These are phyloP conservation scores for Limnothrissa miodon DNA, from an alignment of 2,113 vertebrate genomes.

Conservation along the genomic window DNA sequence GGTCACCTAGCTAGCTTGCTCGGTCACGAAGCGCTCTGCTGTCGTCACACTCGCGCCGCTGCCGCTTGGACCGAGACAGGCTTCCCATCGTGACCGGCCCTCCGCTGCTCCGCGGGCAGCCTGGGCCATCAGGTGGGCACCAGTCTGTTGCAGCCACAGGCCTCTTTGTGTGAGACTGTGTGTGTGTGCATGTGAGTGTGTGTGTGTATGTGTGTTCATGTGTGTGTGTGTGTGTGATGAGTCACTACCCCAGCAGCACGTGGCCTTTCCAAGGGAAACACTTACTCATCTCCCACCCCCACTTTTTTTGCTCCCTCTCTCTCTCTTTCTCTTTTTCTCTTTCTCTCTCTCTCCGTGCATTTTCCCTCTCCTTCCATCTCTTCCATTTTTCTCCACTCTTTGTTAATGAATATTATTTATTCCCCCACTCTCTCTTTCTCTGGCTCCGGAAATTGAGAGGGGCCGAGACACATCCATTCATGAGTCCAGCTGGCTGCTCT, in stretches of 20 bases:
- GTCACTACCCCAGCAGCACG: slow-evolving; percentile 24
- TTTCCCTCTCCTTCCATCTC: not conserved
- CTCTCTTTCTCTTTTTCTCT: not conserved
- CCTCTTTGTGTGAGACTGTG: not conserved
- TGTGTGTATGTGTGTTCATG: not conserved
- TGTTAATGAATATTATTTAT: slow-evolving; percentile 44
- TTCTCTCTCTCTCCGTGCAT: not conserved
- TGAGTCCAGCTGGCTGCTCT: slow-evolving; percentile 46
- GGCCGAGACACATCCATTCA: slow-evolving; percentile 37
- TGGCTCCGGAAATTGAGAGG: slow-evolving; percentile 30
- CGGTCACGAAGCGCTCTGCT: slow-evolving; percentile 6
- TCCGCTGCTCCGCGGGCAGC: not conserved
- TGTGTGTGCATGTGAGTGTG: not conserved
- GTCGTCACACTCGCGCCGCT: not conserved
- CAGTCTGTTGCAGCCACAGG: slow-evolving; percentile 16
- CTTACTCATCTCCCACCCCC: slow-evolving; percentile 32
- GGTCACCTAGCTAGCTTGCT: slow-evolving; percentile 1
- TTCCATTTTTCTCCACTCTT: slow-evolving; percentile 1
- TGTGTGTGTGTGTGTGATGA: slow-evolving; percentile 19
- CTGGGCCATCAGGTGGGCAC: slow-evolving; percentile 7
- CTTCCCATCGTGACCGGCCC: not conserved
- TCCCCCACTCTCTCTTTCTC: slow-evolving; percentile 16
- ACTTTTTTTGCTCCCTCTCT: slow-evolving; percentile 15
- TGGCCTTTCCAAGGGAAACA: slow-evolving; percentile 28
- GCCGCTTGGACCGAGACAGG: not conserved